A percentile compares a stretch with the other conserved stretches of the same genome.
phyloP scores from a whole-genome alignment of 2,113 vertebrate species.

The Pogona vitticeps region DNA sequence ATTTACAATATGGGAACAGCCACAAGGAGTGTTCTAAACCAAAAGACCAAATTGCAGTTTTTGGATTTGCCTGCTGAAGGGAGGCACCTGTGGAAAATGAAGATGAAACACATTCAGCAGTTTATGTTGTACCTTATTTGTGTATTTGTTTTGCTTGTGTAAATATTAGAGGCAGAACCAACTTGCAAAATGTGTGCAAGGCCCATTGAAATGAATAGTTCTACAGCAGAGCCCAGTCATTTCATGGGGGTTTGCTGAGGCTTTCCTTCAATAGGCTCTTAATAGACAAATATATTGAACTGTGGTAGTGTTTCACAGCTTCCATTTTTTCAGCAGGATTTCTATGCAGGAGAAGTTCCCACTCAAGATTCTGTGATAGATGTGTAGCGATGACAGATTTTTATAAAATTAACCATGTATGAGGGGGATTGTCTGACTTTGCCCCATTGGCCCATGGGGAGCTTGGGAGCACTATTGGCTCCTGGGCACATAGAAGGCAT shows the following conservation, averaged over 20 bases:
- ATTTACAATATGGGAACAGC: not conserved
- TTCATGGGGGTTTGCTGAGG: not conserved
- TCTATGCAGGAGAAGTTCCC: not conserved
- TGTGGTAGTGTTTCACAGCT: not conserved
- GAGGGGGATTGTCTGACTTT: too few relatives aligned
- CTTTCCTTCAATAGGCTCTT: not conserved
- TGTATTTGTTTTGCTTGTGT: not conserved
- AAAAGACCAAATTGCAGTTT: not conserved
- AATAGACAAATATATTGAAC: not conserved
- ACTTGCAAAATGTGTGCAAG: not conserved
- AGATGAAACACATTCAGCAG: not conserved
- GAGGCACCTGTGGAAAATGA: too few relatives aligned
- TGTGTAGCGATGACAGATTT: not conserved
- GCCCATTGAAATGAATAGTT: not conserved
- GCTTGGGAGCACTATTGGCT: too few relatives aligned
- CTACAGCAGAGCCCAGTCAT: not conserved
- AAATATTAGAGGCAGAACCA: not conserved
- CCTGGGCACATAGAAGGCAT: too few relatives aligned
- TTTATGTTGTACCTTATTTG: not conserved
- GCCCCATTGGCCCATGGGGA: too few relatives aligned
- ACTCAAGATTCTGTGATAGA: not conserved
- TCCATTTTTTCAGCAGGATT: not conserved
- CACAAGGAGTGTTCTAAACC: not conserved
- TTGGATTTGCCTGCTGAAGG: accelerated
- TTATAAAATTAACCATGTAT: not conserved